A percentile compares a stretch with the other conserved stretches of the same genome.
Evolutionary conservation across 2,797 vertebrate species (phyloP).

Genomic region (Xiphorhynchus erythropygius): DNA sequence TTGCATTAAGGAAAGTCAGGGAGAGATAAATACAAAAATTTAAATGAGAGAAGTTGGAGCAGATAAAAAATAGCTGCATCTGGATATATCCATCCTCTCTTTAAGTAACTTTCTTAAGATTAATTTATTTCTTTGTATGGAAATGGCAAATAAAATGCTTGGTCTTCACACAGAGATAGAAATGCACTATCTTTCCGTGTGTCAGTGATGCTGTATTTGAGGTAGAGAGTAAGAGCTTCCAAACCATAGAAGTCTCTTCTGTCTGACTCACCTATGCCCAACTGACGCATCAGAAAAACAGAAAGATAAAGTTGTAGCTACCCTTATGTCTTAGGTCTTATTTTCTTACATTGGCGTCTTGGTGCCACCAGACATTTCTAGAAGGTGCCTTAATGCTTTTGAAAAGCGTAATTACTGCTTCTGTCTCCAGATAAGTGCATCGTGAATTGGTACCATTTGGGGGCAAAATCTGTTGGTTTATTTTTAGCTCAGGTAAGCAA

Average conservation of each 20-base stretch:
- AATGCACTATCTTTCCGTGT: accelerated
- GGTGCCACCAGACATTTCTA: not conserved
- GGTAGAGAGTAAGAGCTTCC: not conserved
- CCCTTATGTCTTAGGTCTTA: not conserved
- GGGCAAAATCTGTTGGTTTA: not conserved
- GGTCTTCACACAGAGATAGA: not conserved
- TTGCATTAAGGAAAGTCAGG: not conserved
- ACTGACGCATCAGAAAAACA: not conserved
- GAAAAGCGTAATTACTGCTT: not conserved
- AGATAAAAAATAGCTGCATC: not conserved
- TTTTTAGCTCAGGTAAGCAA: not conserved
- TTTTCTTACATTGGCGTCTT: not conserved
- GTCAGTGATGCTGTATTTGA: not conserved
- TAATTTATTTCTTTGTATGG: not conserved
- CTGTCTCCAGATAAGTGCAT: not conserved
- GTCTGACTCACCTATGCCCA: not conserved
- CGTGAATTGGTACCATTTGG: not conserved
- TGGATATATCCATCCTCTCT: not conserved
- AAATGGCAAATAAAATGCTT: not conserved
- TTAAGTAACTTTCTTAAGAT: not conserved
- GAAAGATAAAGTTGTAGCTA: not conserved
- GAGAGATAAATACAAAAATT: not conserved
- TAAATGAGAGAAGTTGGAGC: not conserved
- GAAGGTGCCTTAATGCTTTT: not conserved
- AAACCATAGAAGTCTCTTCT: not conserved